Percentiles rank a stretch among this genome's conserved stretches.
Evolutionary conservation across 2,888 invertebrate species (phyloP).

Genomic region (Yponomeuta sedellus): DNA sequence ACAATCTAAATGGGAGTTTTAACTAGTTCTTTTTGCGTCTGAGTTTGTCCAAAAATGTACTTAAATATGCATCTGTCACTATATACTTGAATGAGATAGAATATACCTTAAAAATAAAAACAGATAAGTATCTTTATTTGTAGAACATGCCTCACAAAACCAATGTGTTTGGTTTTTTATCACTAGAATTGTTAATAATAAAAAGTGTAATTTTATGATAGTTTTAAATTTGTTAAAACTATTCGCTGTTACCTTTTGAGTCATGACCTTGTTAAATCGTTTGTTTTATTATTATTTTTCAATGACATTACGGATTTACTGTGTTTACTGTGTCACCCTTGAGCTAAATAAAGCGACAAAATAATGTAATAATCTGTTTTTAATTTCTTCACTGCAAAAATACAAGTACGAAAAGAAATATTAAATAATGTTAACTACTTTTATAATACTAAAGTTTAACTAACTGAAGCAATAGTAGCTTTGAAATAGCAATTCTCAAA

Average conservation of each 20-base stretch:
- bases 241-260: constrained; percentile 70
- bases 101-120: too few relatives aligned
- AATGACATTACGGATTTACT: constrained; percentile 65
- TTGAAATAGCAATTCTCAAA: neutral
- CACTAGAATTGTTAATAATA: constrained; percentile 56
- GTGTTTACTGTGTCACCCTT: constrained; percentile 62
- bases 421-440: neutral
- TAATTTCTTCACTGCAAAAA: neutral
- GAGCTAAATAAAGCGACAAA: constrained; percentile 71
- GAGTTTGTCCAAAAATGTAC: too few relatives aligned
- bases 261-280: constrained; percentile 73
- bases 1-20: too few relatives aligned
- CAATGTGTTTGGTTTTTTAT: neutral
- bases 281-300: constrained; percentile 72
- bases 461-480: neutral
- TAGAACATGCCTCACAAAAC: too few relatives aligned
- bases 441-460: neutral
- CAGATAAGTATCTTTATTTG: too few relatives aligned
- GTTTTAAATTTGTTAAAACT: constrained; percentile 70
- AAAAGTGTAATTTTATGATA: constrained; percentile 64
- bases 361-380: constrained; percentile 47
- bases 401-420: neutral
- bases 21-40: too few relatives aligned
- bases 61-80: too few relatives aligned
- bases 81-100: too few relatives aligned